Evolutionary conservation across 2,888 invertebrate species (phyloP).

Genomic region (Ctenicera cuprea): DNA sequence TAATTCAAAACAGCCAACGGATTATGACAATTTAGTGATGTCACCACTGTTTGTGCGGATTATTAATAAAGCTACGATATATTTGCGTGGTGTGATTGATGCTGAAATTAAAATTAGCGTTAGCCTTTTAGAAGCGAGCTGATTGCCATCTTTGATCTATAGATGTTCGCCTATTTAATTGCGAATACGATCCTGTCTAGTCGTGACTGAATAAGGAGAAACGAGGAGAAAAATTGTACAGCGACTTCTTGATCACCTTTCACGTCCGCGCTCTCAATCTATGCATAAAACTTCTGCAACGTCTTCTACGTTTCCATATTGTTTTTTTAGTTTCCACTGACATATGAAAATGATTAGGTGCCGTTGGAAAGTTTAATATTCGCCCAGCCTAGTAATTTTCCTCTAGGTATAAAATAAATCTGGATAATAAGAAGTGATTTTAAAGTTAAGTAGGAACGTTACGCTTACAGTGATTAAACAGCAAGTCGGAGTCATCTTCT

Average conservation of each 20-base stretch:
- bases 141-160: conserved; percentile 14
- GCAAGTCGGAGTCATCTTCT: conserved; percentile 8
- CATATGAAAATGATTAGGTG: conserved; percentile 2
- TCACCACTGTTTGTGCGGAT: conserved; percentile 34
- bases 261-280: conserved; percentile 19
- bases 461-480: conserved; percentile 9
- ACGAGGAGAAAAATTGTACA: conserved; percentile 18
- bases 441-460: no score
- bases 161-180: conserved; percentile 14
- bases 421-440: no score
- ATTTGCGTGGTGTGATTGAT: conserved; percentile 38
- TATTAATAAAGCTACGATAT: conserved; percentile 20
- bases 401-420: no score
- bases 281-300: conserved; percentile 8
- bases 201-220: conserved; percentile 27
- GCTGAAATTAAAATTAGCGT: conserved; percentile 22
- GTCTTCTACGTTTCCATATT: background rate
- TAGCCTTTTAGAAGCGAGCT: conserved; percentile 6
- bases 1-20: conserved; percentile 29
- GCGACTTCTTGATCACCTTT: conserved; percentile 22
- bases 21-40: conserved; percentile 39
- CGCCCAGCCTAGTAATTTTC: no score
- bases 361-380: conserved; percentile 5
- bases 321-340: background rate
- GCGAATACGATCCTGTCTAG: conserved; percentile 21